phyloP scores from a whole-genome alignment of 2,797 vertebrate genomes.

The Phoxinus dragarum region DNA sequence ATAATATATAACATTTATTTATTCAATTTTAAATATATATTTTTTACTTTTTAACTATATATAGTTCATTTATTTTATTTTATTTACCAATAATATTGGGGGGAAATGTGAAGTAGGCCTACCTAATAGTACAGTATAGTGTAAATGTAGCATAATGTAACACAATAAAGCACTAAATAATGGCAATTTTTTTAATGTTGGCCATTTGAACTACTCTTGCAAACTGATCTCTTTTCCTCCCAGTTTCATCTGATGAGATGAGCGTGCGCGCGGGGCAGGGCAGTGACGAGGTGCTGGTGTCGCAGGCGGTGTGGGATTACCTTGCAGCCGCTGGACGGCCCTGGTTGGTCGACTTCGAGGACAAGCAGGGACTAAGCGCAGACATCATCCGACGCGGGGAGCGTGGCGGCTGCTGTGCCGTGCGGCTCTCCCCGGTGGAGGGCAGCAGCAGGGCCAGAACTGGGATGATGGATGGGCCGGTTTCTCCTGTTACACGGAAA shows the following conservation, averaged over 20 bases:
- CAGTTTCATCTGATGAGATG: slow-evolving; percentile 87
- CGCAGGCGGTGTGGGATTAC: slow-evolving; percentile 96
- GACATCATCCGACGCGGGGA: slow-evolving; percentile 89
- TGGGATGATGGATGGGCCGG: slow-evolving; percentile 76
- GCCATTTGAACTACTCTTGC: slow-evolving; percentile 50
- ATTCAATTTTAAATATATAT: no score
- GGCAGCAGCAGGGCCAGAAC: slow-evolving; percentile 74
- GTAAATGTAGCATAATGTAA: not conserved
- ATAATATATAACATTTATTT: no score
- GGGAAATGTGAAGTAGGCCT: no score
- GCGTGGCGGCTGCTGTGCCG: slow-evolving; percentile 91
- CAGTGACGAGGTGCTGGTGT: slow-evolving; percentile 94
- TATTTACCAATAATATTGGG: not conserved
- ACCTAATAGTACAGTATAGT: not conserved
- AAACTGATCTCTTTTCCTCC: slow-evolving; percentile 61
- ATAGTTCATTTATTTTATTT: no score
- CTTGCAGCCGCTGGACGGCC: slow-evolving; percentile 88
- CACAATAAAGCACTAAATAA: not conserved
- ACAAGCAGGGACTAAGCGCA: slow-evolving; percentile 89
- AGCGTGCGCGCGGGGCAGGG: slow-evolving; percentile 86
- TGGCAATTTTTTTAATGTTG: not conserved
- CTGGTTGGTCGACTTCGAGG: slow-evolving; percentile 91
- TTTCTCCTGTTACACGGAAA: slow-evolving; percentile 84
- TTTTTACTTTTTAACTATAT: no score
- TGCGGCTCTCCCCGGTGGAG: slow-evolving; percentile 87